These are phyloP conservation scores for Malurus melanocephalus DNA, from an alignment of 2,113 vertebrate genomes.

Conservation along the genomic window DNA sequence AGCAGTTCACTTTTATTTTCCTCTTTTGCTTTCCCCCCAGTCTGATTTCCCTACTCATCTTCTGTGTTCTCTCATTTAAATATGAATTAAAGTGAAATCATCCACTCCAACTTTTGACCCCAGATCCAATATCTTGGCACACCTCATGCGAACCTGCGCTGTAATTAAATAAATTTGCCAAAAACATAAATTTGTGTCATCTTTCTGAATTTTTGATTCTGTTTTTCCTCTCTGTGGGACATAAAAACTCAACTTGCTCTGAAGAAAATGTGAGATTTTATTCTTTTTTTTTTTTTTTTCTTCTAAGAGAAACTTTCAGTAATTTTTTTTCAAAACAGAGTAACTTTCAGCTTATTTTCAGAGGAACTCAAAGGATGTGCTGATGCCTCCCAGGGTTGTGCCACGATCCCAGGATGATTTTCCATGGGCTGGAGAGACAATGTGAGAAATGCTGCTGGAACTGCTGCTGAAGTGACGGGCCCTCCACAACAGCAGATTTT, in stretches of 20 bases:
- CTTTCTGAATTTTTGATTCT: neutral
- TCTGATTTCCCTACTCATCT: neutral
- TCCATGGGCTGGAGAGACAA: neutral
- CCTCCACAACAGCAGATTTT: constrained; percentile 45
- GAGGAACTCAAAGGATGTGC: too few species aligned
- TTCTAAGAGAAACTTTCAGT: too few species aligned
- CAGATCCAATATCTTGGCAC: neutral
- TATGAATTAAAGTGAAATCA: neutral
- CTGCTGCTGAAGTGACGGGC: neutral
- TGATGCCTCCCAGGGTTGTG: neutral
- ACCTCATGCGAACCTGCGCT: accelerated
- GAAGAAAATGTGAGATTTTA: neutral
- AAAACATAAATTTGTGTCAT: neutral
- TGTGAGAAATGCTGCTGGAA: neutral
- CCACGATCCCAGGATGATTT: neutral
- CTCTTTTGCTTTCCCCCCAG: neutral
- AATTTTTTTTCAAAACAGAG: too few species aligned
- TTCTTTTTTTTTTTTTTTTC: too few species aligned
- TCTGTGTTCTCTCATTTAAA: neutral
- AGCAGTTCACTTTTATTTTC: neutral
- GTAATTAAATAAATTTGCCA: neutral
- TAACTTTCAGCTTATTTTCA: too few species aligned
- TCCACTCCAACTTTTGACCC: neutral
- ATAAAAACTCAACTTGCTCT: neutral
- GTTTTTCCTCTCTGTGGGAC: neutral